phyloP scores from a whole-genome alignment of 2,113 vertebrate genomes.

The Sceloporus tristichus region DNA sequence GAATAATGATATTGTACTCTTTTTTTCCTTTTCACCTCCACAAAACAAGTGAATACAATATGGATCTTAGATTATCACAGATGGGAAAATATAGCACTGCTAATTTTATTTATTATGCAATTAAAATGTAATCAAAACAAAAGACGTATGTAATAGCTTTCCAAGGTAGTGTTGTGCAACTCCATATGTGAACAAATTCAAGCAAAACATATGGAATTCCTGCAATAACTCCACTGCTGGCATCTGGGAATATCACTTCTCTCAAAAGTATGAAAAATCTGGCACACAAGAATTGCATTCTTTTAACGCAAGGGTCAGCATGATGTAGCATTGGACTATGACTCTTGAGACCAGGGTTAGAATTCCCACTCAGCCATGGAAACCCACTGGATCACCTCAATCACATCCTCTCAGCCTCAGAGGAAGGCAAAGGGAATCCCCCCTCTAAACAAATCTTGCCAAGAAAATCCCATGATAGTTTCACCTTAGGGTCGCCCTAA shows the following conservation, averaged over 20 bases:
- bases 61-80: not conserved
- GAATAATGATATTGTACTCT: not conserved
- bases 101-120: conserved; percentile 7
- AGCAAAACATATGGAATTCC: conserved; percentile 5
- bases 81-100: conserved; percentile 11
- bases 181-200: not conserved
- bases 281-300: not conserved
- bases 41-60: not conserved
- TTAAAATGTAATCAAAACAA: not conserved
- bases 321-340: too few species aligned
- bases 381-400: too few species aligned
- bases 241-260: conserved; percentile 17
- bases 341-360: too few species aligned
- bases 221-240: not conserved
- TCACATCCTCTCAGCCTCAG: too few species aligned
- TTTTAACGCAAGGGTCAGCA: too few species aligned
- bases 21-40: not conserved
- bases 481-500: too few species aligned
- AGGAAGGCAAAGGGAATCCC: too few species aligned
- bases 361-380: too few species aligned
- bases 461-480: too few species aligned
- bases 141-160: not conserved
- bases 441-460: too few species aligned
- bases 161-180: not conserved
- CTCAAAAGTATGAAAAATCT: not conserved